These are phyloP conservation scores for Drosophila parvula DNA, from an alignment of 1,140 invertebrate genomes.

Conservation along the genomic window DNA sequence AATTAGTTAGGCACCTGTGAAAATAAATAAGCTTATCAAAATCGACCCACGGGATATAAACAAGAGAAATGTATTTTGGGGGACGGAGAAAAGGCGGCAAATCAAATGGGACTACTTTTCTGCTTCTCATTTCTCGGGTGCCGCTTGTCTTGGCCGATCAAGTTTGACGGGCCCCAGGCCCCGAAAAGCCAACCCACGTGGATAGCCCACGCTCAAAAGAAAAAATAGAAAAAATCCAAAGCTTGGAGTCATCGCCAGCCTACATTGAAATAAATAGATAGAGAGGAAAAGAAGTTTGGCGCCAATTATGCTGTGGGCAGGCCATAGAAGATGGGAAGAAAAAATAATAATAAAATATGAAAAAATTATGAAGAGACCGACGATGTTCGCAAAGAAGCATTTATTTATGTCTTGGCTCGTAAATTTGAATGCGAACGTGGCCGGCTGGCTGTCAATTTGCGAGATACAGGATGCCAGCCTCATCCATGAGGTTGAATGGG, in stretches of 20 bases:
- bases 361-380: slow-evolving; percentile 57
- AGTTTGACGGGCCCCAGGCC: slow-evolving; percentile 53
- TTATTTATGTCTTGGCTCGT: slow-evolving; percentile 69
- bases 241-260: slow-evolving; percentile 47
- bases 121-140: slow-evolving; percentile 33
- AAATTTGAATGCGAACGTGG: slow-evolving; percentile 72
- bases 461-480: slow-evolving; percentile 61
- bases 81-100: slow-evolving; percentile 21
- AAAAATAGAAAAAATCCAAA: slow-evolving; percentile 33
- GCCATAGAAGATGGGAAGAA: slow-evolving; percentile 25
- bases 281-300: slow-evolving; percentile 56
- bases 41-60: slow-evolving; percentile 52
- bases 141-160: slow-evolving; percentile 48
- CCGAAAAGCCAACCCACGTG: slow-evolving; percentile 49
- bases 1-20: slow-evolving; percentile 68
- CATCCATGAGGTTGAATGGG: slow-evolving; percentile 55
- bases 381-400: slow-evolving; percentile 22
- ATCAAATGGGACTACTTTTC: slow-evolving; percentile 58
- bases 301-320: slow-evolving; percentile 70
- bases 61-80: slow-evolving; percentile 20
- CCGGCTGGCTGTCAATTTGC: slow-evolving; percentile 71
- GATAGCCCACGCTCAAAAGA: slow-evolving; percentile 28
- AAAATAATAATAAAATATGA: slow-evolving; percentile 47
- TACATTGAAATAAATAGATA: slow-evolving; percentile 33
- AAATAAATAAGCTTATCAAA: slow-evolving; percentile 70